These are phyloP conservation scores for Panzeria rudis DNA, from an alignment of 2,888 invertebrate species.

Conservation along the genomic window DNA sequence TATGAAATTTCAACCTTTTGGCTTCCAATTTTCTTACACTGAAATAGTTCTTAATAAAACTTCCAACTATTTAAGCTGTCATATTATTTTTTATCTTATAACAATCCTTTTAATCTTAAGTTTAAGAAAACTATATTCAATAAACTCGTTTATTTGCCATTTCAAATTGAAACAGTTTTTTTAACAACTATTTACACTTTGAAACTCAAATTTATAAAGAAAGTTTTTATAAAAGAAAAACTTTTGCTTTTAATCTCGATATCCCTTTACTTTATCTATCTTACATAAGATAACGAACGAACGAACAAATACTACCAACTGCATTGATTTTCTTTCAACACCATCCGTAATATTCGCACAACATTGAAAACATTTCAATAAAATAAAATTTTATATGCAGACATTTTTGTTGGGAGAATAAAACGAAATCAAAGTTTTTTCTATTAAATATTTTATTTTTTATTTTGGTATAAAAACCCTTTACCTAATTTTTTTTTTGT, in stretches of 20 bases:
- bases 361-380: background rate
- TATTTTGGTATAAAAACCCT: background rate
- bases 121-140: background rate
- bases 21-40: too few species aligned
- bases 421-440: slow-evolving; percentile 4
- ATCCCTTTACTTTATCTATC: background rate
- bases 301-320: background rate
- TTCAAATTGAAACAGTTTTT: background rate
- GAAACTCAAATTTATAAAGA: slow-evolving; percentile 5
- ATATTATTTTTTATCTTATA: background rate
- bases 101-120: background rate
- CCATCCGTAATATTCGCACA: background rate
- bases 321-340: slow-evolving; percentile 14
- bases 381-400: slow-evolving; percentile 29
- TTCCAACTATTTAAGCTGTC: too few species aligned
- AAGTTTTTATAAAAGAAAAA: slow-evolving; percentile 8
- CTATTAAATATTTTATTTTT: background rate
- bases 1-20: too few species aligned
- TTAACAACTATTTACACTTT: slow-evolving; percentile 19
- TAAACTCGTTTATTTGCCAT: background rate
- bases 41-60: too few species aligned
- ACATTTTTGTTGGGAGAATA: background rate
- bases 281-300: background rate
- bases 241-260: background rate
- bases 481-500: slow-evolving; percentile 1